Base-by-base conservation (phyloP, 2,888 invertebrate genomes). In the Tanytarsus gracilentus region DNA sequence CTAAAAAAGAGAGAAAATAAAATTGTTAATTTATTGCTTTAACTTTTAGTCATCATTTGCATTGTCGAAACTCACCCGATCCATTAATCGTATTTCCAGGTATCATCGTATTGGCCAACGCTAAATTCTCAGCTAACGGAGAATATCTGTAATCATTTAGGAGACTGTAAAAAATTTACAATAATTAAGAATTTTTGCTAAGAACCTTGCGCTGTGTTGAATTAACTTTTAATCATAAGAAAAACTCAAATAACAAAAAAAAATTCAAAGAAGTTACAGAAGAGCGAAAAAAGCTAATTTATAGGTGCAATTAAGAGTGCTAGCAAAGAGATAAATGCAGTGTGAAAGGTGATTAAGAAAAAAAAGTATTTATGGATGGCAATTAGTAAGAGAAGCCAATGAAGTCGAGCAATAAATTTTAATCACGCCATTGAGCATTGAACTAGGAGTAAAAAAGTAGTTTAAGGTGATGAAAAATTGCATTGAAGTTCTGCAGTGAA, bases 111-210 rank as follows among this genome's bases (percentile, higher is more conserved):
- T 74, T 74, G 75, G 86, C 77, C 66, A 88, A 79, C n/a, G n/a
- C n/a, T 66, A 89, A 79, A 75, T 89, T 88, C 68, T 88, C 87
- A 64, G 90, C 88, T 72, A 92, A 78, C 66, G 92, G 92, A 68
- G 90, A 90, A 78, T 91, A 92, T 75, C 86, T 79, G 61, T 74
- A 58, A 48, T 58, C 48, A 58, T 58, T 58, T 21, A 58, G 48
- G 29, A 44, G 29, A 40, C 58, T 48, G 30, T 58, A 58, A 21
- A 56, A 27, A 56, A 39, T 55, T 39, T 26, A n/a, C 40, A n/a
- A n/a, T 39, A 9, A 55, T 55, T 55, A 9, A 55, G 26, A 40
- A 40, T 26, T 6, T 21, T 40, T 55, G 55, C 55, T 55, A 55
- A 33, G 16, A 55, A 55, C 55, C 33, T 55, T 55, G 55, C n/a